Percentiles rank a stretch among this genome's conserved stretches.
phyloP scores from a whole-genome alignment of 2,797 vertebrate species.

The Oreortyx pictus region DNA sequence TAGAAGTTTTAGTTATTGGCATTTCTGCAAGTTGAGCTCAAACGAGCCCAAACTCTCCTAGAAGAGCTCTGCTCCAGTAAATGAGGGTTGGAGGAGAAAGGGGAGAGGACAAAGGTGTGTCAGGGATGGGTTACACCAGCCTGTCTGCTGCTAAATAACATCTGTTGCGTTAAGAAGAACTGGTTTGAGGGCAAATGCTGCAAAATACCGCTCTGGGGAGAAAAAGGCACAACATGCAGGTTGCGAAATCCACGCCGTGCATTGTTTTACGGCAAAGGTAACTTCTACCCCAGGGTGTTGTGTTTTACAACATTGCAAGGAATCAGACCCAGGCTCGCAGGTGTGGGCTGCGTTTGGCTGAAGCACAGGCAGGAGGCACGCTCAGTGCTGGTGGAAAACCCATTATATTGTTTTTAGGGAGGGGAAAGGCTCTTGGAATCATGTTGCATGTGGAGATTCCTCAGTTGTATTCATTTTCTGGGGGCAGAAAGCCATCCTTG shows the following conservation, averaged over 20 bases:
- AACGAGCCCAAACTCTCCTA: neutral
- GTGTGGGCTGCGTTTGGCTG: neutral
- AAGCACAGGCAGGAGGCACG: accelerated
- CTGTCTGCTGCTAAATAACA: slow-evolving; percentile 22
- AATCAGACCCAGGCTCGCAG: neutral
- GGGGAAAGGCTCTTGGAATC: accelerated
- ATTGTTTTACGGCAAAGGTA: slow-evolving; percentile 48
- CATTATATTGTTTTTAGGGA: accelerated
- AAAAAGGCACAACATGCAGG: neutral
- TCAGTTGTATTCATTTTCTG: neutral
- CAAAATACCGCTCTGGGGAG: slow-evolving; percentile 34
- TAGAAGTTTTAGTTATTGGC: accelerated
- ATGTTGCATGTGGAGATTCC: neutral
- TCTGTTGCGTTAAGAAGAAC: neutral
- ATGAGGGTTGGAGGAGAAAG: neutral
- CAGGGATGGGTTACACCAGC: neutral
- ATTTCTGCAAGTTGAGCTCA: neutral
- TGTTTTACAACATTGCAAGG: neutral
- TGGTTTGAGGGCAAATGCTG: slow-evolving; percentile 34
- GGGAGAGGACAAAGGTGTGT: neutral
- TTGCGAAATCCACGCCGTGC: slow-evolving; percentile 12
- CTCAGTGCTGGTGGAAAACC: neutral
- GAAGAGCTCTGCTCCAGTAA: neutral
- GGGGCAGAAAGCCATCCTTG: neutral
- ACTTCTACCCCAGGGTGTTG: slow-evolving; percentile 22